These are phyloP conservation scores for Globia sparganii DNA, from an alignment of 2,888 invertebrate genomes.

Conservation along the genomic window DNA sequence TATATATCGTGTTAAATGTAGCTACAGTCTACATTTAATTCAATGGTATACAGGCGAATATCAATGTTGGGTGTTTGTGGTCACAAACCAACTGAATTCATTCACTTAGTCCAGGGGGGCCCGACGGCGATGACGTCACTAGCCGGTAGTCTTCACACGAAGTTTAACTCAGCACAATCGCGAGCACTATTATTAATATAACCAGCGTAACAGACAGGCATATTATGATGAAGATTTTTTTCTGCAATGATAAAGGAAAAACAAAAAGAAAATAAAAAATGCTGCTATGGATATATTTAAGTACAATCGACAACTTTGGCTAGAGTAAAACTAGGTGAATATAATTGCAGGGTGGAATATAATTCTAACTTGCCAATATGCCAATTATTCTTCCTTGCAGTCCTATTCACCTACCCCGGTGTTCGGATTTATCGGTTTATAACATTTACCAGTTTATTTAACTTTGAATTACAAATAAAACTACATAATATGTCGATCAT, in stretches of 20 bases:
- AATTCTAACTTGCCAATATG: background rate
- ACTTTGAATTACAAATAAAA: background rate
- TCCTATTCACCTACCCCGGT: background rate
- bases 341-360: background rate
- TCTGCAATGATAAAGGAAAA: constrained; percentile 93
- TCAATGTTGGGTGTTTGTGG: constrained; percentile 69
- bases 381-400: background rate
- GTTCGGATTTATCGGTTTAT: background rate
- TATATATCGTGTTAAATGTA: constrained; percentile 57
- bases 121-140: constrained; percentile 70
- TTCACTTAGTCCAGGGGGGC: constrained; percentile 62
- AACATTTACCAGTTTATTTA: background rate
- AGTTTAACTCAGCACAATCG: constrained; percentile 80
- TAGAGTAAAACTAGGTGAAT: background rate
- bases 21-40: constrained; percentile 53
- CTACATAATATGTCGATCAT: constrained; percentile 47
- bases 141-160: constrained; percentile 67
- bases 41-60: constrained; percentile 71
- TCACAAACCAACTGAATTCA: constrained; percentile 69
- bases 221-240: constrained; percentile 96
- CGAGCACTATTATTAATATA: constrained; percentile 94
- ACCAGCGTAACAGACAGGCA: constrained; percentile 94
- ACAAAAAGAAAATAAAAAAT: constrained; percentile 88
- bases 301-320: constrained; percentile 49
- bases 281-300: constrained; percentile 59